A percentile compares a stretch with the other conserved stretches of the same genome.
phyloP scores from a whole-genome alignment of 2,888 invertebrate genomes.

The Tetanocera ferruginea region DNA sequence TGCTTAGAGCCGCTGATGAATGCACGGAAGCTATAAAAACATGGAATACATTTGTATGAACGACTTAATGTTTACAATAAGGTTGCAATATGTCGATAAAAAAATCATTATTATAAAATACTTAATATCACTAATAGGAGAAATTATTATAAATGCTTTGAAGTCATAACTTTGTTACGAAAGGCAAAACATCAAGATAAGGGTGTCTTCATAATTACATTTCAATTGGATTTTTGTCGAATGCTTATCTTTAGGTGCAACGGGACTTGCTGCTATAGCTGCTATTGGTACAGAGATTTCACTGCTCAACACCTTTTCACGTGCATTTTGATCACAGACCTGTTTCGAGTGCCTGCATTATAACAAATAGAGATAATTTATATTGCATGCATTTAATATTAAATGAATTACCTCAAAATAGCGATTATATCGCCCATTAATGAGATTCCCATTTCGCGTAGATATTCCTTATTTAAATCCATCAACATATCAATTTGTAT shows the following conservation, averaged over 20 bases:
- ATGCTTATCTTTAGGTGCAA: slow-evolving; percentile 44
- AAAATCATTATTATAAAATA: too few species aligned
- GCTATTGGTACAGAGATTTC: slow-evolving; percentile 72
- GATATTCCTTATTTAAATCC: slow-evolving; percentile 88
- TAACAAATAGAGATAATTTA: background rate
- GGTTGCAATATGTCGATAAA: too few species aligned
- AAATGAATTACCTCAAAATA: slow-evolving; percentile 74
- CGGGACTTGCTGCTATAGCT: slow-evolving; percentile 68
- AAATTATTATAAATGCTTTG: too few species aligned
- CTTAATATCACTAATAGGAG: too few species aligned
- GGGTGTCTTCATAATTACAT: slow-evolving; percentile 33
- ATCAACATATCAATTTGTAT: slow-evolving; percentile 88
- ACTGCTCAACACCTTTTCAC: slow-evolving; percentile 72
- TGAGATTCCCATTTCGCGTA: slow-evolving; percentile 89
- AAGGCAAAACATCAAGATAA: too few species aligned
- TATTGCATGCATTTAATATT: background rate
- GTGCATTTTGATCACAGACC: slow-evolving; percentile 74
- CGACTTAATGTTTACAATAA: too few species aligned
- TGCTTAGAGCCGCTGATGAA: slow-evolving; percentile 33
- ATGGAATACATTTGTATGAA: too few species aligned
- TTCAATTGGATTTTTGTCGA: slow-evolving; percentile 51
- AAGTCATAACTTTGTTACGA: too few species aligned
- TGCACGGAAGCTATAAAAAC: background rate
- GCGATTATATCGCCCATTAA: slow-evolving; percentile 80
- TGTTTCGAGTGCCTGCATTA: slow-evolving; percentile 73